A percentile compares a stretch with the other conserved stretches of the same genome.
Conservation (phyloP, 2,797 vertebrate genomes). For the Cephalopachus bancanus region DNA sequence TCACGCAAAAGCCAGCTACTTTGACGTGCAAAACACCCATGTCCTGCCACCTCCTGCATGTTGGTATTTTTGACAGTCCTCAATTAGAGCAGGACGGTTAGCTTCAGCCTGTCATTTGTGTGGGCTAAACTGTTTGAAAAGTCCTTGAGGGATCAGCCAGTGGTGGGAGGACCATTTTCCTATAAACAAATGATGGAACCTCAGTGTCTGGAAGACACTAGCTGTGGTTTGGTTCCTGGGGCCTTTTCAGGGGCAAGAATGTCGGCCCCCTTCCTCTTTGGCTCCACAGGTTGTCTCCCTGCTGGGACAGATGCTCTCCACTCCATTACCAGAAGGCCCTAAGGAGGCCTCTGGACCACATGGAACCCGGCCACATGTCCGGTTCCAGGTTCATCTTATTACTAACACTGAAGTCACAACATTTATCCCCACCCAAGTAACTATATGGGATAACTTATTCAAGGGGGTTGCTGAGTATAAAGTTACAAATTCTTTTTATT, state of each 20-base stretch:
- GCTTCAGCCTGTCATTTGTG: constrained; percentile 87
- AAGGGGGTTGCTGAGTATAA: background rate
- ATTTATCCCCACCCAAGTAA: background rate
- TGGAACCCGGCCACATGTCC: background rate
- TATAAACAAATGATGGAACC: constrained; percentile 86
- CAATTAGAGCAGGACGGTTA: constrained; percentile 84
- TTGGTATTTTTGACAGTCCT: constrained; percentile 88
- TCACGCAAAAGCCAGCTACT: constrained; percentile 71
- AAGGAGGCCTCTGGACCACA: background rate
- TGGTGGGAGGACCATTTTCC: constrained; percentile 68
- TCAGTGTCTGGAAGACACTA: constrained; percentile 74
- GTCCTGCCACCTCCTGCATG: constrained; percentile 70
- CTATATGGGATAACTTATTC: background rate
- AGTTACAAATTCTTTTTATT: background rate
- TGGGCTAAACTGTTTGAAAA: constrained; percentile 84
- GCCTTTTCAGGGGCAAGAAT: constrained; percentile 34
- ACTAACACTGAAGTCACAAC: background rate
- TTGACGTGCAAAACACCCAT: constrained; percentile 66
- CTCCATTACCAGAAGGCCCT: background rate
- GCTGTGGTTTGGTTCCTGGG: constrained; percentile 40
- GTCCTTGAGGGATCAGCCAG: constrained; percentile 73
- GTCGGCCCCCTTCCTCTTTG: background rate
- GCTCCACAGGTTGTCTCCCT: background rate
- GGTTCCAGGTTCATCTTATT: constrained; percentile 3
- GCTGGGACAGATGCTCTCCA: background rate